A percentile compares a stretch with the other conserved stretches of the same genome.
Evolutionary conservation across 1,140 invertebrate species (phyloP).

Genomic region (Drosophila novamexicana): DNA sequence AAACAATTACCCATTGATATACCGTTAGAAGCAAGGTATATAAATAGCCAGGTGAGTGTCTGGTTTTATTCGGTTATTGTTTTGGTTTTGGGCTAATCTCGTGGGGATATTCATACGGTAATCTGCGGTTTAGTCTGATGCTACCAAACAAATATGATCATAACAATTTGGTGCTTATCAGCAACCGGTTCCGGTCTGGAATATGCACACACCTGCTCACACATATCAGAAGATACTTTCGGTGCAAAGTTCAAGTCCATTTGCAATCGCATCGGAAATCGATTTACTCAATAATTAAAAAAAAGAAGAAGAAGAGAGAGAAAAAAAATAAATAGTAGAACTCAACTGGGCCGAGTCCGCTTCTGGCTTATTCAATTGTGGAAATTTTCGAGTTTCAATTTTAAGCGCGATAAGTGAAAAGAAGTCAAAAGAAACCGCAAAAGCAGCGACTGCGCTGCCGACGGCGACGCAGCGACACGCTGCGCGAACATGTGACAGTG

Average conservation of each 20-base stretch:
- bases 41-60: conserved; percentile 22
- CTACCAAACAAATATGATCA: conserved; percentile 6
- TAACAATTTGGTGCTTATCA: conserved; percentile 18
- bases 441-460: conserved; percentile 22
- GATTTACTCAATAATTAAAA: conserved; percentile 44
- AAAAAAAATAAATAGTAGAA: neutral
- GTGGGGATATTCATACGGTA: conserved; percentile 3
- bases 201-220: neutral
- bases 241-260: conserved; percentile 32
- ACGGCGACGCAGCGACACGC: conserved; percentile 31
- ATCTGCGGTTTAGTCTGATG: neutral
- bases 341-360: conserved; percentile 39
- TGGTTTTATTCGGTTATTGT: too few species aligned
- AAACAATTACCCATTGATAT: neutral
- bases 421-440: conserved; percentile 26
- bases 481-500: conserved; percentile 50
- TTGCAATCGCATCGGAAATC: conserved; percentile 44
- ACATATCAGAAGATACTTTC: conserved; percentile 9
- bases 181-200: conserved; percentile 30
- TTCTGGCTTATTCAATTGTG: conserved; percentile 17
- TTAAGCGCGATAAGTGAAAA: conserved; percentile 32
- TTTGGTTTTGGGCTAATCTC: neutral
- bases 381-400: conserved; percentile 26
- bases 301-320: neutral
- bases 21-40: conserved; percentile 22